Evolutionary conservation across 2,888 invertebrate species (phyloP).

Genomic region (Blera fallax): DNA sequence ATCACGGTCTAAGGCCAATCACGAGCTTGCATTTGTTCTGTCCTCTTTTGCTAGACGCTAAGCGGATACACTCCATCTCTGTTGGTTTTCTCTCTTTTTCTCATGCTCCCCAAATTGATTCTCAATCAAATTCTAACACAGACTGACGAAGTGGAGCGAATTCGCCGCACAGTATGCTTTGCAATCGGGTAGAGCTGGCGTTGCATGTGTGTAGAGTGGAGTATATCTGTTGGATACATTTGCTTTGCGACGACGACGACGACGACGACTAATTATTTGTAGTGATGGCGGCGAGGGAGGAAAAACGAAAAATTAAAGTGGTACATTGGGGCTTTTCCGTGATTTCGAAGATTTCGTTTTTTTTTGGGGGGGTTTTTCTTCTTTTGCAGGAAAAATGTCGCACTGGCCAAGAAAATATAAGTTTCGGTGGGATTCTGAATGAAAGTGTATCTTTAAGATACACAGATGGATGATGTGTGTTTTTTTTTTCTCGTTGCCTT

Average conservation of each 20-base stretch:
- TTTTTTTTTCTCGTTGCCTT: constrained; percentile 12
- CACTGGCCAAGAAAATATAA: constrained; percentile 44
- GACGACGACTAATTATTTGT: constrained; percentile 61
- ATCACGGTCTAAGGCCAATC: constrained; percentile 41
- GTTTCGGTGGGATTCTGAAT: constrained; percentile 60
- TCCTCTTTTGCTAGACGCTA: constrained; percentile 26
- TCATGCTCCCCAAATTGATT: constrained; percentile 32
- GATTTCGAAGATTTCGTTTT: constrained; percentile 61
- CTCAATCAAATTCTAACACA: neutral
- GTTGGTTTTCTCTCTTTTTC: constrained; percentile 47
- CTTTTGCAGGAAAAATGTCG: constrained; percentile 66
- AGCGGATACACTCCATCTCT: constrained; percentile 13
- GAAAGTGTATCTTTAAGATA: constrained; percentile 71
- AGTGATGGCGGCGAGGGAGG: constrained; percentile 56
- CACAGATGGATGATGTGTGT: constrained; percentile 54
- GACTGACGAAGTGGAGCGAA: constrained; percentile 41
- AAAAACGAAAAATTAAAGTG: constrained; percentile 55
- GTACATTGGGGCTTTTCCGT: constrained; percentile 61
- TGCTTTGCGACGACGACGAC: constrained; percentile 21
- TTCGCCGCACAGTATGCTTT: constrained; percentile 51
- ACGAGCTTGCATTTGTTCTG: constrained; percentile 32
- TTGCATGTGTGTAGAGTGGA: constrained; percentile 16
- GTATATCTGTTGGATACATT: constrained; percentile 40
- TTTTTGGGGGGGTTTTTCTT: constrained; percentile 12
- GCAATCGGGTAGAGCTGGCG: constrained; percentile 20